Conservation (phyloP, 2,797 vertebrate species). For the Pangasius mekongensis region DNA sequence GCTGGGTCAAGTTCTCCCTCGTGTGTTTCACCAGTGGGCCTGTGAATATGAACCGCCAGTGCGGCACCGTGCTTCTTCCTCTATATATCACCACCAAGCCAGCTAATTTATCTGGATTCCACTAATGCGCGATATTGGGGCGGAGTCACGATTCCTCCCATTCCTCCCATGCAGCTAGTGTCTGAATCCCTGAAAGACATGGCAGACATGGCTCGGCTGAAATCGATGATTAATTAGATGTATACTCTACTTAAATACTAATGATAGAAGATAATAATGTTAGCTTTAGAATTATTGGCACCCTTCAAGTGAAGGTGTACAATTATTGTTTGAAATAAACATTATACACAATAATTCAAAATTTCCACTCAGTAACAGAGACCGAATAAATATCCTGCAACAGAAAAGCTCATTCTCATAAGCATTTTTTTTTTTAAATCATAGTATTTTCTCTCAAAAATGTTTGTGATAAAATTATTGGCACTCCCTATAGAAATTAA, state of each 20-base stretch:
- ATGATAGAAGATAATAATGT: neutral
- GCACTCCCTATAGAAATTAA: neutral
- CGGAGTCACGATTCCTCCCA: neutral
- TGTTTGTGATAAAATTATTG: neutral
- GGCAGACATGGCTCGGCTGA: neutral
- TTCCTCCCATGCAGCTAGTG: no score
- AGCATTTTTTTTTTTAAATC: neutral
- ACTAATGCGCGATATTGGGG: no score
- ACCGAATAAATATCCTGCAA: neutral
- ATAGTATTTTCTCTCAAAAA: neutral
- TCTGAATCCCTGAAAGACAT: no score
- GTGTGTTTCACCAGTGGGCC: neutral
- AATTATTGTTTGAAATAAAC: neutral
- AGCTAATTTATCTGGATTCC: no score
- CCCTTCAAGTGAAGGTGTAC: neutral
- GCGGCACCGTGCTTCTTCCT: no score
- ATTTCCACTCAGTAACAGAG: neutral
- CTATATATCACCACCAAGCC: no score
- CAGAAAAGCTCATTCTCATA: neutral
- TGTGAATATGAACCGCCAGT: neutral
- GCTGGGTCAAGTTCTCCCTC: neutral
- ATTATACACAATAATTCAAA: neutral
- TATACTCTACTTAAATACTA: neutral
- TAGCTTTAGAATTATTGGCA: neutral
- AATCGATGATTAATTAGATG: neutral